Conservation (phyloP, 2,113 vertebrate species). For the Delphinapterus leucas region DNA sequence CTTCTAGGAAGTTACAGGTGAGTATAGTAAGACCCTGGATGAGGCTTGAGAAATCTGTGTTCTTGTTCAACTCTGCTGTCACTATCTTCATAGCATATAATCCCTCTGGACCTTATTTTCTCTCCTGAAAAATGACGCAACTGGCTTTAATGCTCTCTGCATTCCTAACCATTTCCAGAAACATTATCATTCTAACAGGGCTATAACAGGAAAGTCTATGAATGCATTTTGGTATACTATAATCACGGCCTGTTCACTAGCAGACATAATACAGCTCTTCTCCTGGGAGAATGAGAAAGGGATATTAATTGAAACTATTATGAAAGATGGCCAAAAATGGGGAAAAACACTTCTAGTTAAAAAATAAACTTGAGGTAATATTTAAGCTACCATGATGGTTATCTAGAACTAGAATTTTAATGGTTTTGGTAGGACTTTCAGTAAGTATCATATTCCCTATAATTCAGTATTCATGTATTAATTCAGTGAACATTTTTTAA, state of each 20-base stretch:
- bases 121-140: background rate
- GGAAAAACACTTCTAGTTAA: background rate
- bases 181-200: background rate
- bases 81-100: background rate
- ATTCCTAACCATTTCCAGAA: background rate
- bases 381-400: background rate
- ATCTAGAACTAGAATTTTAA: background rate
- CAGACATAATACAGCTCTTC: background rate
- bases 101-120: background rate
- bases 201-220: background rate
- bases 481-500: background rate
- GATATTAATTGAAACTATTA: background rate
- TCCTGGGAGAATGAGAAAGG: background rate
- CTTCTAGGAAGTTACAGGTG: background rate
- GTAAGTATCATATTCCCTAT: background rate
- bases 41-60: background rate
- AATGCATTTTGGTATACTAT: background rate
- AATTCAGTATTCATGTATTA: background rate
- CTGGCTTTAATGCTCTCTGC: background rate
- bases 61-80: background rate
- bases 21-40: background rate
- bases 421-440: background rate
- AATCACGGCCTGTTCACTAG: background rate
- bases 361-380: conserved; percentile 20
- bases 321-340: background rate